Evolutionary conservation across 1,140 invertebrate genomes (phyloP), one percentile per base, ranked within the genome.

Genomic region (Drosophila repleta): DNA sequence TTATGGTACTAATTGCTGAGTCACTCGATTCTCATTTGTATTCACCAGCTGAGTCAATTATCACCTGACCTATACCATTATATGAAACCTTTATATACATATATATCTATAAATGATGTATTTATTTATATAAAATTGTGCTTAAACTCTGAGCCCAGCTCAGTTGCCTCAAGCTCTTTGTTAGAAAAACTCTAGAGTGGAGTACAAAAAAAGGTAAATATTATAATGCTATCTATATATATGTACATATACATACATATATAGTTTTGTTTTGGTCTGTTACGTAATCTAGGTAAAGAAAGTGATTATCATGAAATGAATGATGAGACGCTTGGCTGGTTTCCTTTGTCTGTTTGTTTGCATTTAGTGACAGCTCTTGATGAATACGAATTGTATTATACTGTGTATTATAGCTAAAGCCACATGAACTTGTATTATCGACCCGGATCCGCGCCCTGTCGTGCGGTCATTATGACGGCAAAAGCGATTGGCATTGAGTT

Each of bases 381-480:
- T 52, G 37, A 48, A 10, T 55, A 52, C 43, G 13, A 70, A 62
- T 56, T 26, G 24, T 26, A 17, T 32, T 29, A 37, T 53, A n/a
- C n/a, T n/a, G n/a, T n/a, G n/a, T n/a, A 29, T 52, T 39, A 24
- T 64, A n/a, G 35, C 69, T 45, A 6, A 37, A 53, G 46, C 55
- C 11, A 17, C 24, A 91, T 91, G 77, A 88, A 92, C 74, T 91
- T 96, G 39, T 96, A 96, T 92, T 95, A 95, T 92, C 87, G 94
- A 63, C 93, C 94, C 32, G 93, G 94, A 76, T 96, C 95, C 75
- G 92, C 95, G 20, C 96, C 96, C 2, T 96, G 95, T 92, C 90
- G 93, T 3, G 84, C 93, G 7, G 90, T 92, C 17, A 60, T 93
- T 53, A 79, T 94, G 51, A 81, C 91, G 1, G 91, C 92, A n/a